Conservation (phyloP, 35 echinoderm and acorn worm species). For the Amphiura filiformis region DNA sequence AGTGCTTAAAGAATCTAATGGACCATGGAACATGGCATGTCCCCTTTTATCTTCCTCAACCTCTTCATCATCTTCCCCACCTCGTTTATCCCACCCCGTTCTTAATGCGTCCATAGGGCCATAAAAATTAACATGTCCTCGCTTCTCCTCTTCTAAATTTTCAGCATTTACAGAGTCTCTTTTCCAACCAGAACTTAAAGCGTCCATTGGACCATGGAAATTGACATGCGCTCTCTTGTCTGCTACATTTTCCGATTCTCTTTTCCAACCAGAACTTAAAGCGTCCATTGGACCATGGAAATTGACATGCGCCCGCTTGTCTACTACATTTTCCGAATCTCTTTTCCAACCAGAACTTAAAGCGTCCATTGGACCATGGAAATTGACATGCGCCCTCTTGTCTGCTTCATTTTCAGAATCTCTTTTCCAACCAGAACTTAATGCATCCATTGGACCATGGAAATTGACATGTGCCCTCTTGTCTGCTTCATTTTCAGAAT, state of each 20-base stretch:
- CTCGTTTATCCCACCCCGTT: neutral
- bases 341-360: neutral
- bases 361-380: neutral
- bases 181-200: neutral
- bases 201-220: neutral
- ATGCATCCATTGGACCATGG: neutral
- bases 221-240: neutral
- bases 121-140: neutral
- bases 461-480: neutral
- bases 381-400: neutral
- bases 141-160: neutral
- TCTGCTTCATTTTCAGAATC: neutral
- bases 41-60: neutral
- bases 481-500: neutral
- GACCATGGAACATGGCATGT: neutral
- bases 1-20: neutral
- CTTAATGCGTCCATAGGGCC: neutral
- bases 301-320: neutral
- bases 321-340: neutral
- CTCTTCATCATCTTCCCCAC: too few species aligned
- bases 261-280: slow-evolving; percentile 2
- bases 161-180: neutral
- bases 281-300: neutral
- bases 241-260: neutral
- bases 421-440: neutral